Conservation (phyloP, 2,888 invertebrate species). For the Melitaea athalia region DNA sequence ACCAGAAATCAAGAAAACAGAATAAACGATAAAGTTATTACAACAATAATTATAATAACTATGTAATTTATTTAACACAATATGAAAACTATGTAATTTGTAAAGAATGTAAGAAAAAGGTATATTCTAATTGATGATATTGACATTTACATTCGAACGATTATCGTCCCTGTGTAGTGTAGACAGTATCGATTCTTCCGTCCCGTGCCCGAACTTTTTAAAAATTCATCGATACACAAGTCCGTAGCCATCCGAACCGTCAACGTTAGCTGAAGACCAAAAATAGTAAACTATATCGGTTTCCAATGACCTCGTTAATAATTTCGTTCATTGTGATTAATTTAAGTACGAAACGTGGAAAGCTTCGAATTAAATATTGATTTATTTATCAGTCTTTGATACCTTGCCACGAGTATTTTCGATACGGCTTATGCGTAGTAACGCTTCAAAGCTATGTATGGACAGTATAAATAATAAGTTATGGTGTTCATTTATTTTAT, state of each 20-base stretch:
- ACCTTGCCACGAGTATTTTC: neutral
- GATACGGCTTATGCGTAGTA: slow-evolving; percentile 5
- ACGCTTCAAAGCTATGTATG: neutral
- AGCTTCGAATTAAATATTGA: neutral
- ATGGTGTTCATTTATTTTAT: neutral
- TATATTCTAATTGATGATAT: slow-evolving; percentile 13
- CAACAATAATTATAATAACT: too few relatives aligned
- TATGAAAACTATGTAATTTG: slow-evolving; percentile 30
- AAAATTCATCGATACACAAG: slow-evolving; percentile 72
- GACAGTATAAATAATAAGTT: neutral
- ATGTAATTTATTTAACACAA: slow-evolving; percentile 30
- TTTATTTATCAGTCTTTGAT: neutral
- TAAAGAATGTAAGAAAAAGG: slow-evolving; percentile 1
- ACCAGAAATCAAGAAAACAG: too few relatives aligned
- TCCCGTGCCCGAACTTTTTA: slow-evolving; percentile 74
- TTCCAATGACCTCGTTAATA: slow-evolving; percentile 19
- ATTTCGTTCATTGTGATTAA: slow-evolving; percentile 2
- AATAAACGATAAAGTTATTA: neutral
- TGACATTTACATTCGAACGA: slow-evolving; percentile 33
- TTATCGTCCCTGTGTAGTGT: slow-evolving; percentile 60
- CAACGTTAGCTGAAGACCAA: slow-evolving; percentile 51
- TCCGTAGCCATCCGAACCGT: slow-evolving; percentile 67
- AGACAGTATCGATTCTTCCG: slow-evolving; percentile 75
- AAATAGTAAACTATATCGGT: slow-evolving; percentile 44
- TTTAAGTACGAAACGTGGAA: neutral